Percentiles rank a stretch among this genome's conserved stretches.
Evolutionary conservation across 2,113 vertebrate species (phyloP).

Genomic region (Isichthys henryi): DNA sequence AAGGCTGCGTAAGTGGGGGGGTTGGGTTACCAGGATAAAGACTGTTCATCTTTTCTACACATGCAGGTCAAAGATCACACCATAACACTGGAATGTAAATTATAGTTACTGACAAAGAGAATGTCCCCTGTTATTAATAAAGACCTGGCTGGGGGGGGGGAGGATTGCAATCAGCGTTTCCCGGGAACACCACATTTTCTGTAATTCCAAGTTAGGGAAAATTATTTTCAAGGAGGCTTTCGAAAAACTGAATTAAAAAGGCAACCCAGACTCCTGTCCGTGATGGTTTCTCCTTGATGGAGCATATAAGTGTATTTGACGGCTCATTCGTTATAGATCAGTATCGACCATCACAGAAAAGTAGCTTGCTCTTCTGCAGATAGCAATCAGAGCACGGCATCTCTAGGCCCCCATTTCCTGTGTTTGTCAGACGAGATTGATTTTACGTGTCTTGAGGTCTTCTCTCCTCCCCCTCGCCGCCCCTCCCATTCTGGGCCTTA

Average conservation of each 20-base stretch:
- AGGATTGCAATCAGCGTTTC: not conserved
- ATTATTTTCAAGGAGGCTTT: not conserved
- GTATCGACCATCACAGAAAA: slow-evolving; percentile 44
- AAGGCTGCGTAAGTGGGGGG: not conserved
- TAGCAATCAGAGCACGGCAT: slow-evolving; percentile 44
- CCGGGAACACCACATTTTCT: not conserved
- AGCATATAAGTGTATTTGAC: slow-evolving; percentile 39
- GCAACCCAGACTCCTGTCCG: not conserved
- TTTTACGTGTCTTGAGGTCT: slow-evolving; percentile 44
- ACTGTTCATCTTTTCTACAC: slow-evolving; percentile 9
- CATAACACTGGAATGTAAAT: slow-evolving; percentile 6
- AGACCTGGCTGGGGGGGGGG: not conserved
- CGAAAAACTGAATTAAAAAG: slow-evolving; percentile 4
- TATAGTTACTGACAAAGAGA: not conserved
- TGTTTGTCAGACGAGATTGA: slow-evolving; percentile 47
- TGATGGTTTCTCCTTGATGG: slow-evolving; percentile 25
- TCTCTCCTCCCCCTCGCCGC: not conserved
- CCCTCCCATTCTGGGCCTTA: slow-evolving; percentile 33
- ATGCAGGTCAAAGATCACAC: slow-evolving; percentile 5
- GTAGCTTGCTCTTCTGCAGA: slow-evolving; percentile 37
- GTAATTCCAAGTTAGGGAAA: not conserved
- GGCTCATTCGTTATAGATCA: slow-evolving; percentile 40
- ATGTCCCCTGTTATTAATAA: not conserved
- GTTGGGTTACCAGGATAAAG: slow-evolving; percentile 30
- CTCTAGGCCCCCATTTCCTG: slow-evolving; percentile 45